These are phyloP conservation scores for Loxodonta africana DNA, from an alignment of 2,113 vertebrate genomes.

Conservation along the genomic window DNA sequence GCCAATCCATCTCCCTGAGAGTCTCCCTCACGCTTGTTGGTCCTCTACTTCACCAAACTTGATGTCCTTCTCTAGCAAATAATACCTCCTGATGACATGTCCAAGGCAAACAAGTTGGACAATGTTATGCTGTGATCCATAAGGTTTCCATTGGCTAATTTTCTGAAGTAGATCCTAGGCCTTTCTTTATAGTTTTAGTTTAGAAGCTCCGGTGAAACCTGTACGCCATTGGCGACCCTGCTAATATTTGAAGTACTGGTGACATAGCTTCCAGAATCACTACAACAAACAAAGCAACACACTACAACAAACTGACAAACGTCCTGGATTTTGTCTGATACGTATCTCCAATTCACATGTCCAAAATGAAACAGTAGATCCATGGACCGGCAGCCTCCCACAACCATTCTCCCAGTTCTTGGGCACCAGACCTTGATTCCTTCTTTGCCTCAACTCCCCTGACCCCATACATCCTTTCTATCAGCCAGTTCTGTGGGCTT, in stretches of 20 bases:
- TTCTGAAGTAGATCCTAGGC: background rate
- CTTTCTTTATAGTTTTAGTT: background rate
- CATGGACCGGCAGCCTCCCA: background rate
- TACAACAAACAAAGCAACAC: background rate
- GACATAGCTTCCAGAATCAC: background rate
- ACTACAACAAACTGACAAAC: background rate
- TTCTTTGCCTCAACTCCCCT: background rate
- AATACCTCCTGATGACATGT: background rate
- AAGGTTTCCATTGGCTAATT: background rate
- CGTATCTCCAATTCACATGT: background rate
- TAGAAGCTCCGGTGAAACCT: background rate
- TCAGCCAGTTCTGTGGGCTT: background rate
- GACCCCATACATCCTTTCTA: background rate
- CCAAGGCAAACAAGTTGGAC: background rate
- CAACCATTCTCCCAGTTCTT: background rate
- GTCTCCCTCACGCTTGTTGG: background rate
- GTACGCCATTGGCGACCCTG: background rate
- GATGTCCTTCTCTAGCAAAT: background rate
- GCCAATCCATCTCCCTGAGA: background rate
- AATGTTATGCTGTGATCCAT: background rate
- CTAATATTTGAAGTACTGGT: background rate
- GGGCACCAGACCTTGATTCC: background rate
- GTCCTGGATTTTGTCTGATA: background rate
- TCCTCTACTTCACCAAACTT: background rate
- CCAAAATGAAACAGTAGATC: background rate